Base-by-base conservation (phyloP, 2,888 invertebrate genomes). In the Melangyna quadrimaculata region DNA sequence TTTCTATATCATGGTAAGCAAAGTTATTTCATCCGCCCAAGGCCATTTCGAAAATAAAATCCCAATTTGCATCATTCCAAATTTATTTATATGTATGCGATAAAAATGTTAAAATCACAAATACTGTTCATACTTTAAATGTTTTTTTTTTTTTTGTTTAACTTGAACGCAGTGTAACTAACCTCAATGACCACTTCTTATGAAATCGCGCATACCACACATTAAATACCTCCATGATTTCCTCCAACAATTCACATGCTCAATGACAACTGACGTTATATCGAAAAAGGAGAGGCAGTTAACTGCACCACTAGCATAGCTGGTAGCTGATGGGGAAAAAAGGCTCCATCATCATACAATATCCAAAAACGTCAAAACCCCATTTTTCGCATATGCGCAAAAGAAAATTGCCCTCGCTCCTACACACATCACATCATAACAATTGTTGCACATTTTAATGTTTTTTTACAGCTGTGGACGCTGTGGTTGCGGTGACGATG, bases 371-470 rank as follows among this genome's bases (percentile, higher is more conserved):
- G 73, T 77, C 77, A 81, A 65, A 80, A 70, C 35, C 63, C 63
- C 24, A 69, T 69, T 86, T 63, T 86, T 78, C 78, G 81, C 73
- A 86, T 86, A 78, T 65, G 59, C 35, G 59, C 35, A 45, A 73
- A 69, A 35, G 77, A 73, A 86, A 81, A 81, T 78, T 72, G 81
- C 69, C 48, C 32, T 72, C 77, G 69, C 72, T 80, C 73, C 53
- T 69, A 78, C 86, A 78, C 81, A 74, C 73, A 37, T 71, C 72
- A 70, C 72, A 73, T 71, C 77, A 57, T 48, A 69, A 78, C 86
- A 86, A 86, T 86, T 86, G 86, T 86, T 86, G 86, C 77, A 73
- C 86, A 78, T 81, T 61, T 57, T 29, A 63, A 72, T 45, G n/a
- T 55, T 19, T 22, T 10, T 9, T 24, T 70, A 45, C 19, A 8